Evolutionary conservation across 2,113 vertebrate species (phyloP).

Genomic region (Phoxinus phoxinus): DNA sequence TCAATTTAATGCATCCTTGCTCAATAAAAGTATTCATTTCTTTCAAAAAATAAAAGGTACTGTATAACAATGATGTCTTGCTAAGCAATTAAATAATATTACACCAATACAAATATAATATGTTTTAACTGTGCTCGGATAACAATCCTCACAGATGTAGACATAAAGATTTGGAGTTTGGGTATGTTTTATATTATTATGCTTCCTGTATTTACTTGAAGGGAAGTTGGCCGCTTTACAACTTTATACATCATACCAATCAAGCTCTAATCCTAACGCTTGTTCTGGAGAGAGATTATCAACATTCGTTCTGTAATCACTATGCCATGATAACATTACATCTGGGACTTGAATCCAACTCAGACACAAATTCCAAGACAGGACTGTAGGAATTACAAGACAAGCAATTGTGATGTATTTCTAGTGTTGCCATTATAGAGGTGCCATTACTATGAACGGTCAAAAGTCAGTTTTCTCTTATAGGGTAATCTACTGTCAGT

Average conservation of each 20-base stretch:
- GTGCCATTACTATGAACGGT: background rate
- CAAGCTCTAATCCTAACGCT: constrained; percentile 66
- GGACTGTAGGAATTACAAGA: background rate
- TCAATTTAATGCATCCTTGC: background rate
- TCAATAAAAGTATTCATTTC: background rate
- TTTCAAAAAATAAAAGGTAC: background rate
- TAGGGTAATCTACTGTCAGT: background rate
- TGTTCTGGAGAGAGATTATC: constrained; percentile 71
- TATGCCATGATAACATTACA: constrained; percentile 62
- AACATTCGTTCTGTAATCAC: constrained; percentile 69
- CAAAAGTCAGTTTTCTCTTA: background rate
- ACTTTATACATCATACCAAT: constrained; percentile 58
- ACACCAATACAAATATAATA: background rate
- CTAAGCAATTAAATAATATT: background rate
- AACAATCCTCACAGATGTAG: background rate
- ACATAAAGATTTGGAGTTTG: background rate
- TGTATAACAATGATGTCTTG: background rate
- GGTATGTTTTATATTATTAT: constrained; percentile 47
- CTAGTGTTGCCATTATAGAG: background rate
- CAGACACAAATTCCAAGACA: constrained; percentile 27
- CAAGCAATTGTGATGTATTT: background rate
- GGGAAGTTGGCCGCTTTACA: constrained; percentile 58
- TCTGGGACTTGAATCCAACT: constrained; percentile 53
- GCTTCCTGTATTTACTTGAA: constrained; percentile 51
- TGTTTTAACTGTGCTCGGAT: background rate